Percentiles rank a stretch among this genome's conserved stretches.
These are phyloP conservation scores for Clusia tigrina DNA, from an alignment of 2,888 invertebrate genomes.

Conservation along the genomic window DNA sequence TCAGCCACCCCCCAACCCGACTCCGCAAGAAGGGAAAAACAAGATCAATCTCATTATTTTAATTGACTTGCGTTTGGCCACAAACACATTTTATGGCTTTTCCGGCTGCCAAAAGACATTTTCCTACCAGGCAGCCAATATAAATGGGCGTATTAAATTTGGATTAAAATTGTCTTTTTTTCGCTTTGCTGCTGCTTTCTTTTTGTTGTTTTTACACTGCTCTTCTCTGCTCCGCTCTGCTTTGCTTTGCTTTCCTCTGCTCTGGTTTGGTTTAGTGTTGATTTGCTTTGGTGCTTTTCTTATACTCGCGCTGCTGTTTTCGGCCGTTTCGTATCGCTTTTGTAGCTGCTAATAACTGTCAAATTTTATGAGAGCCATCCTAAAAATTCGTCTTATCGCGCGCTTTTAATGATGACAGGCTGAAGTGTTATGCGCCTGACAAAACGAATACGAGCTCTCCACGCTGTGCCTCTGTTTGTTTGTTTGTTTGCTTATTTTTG, in stretches of 20 bases:
- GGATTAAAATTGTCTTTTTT: not conserved
- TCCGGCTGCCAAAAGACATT: not conserved
- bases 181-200: not conserved
- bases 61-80: not conserved
- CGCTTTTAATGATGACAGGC: not conserved
- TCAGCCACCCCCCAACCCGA: no score
- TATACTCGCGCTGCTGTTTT: not conserved
- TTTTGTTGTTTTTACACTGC: not conserved
- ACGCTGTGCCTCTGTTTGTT: not conserved
- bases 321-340: not conserved
- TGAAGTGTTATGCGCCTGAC: not conserved
- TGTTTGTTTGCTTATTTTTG: not conserved
- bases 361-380: conserved; percentile 3
- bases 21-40: no score
- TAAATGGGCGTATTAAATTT: not conserved
- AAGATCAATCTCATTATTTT: not conserved
- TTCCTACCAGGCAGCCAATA: not conserved
- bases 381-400: not conserved
- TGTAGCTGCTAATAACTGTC: conserved; percentile 25
- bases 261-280: not conserved
- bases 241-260: not conserved
- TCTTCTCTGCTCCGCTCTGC: not conserved
- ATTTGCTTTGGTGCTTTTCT: not conserved
- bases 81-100: not conserved
- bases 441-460: not conserved